Percentiles rank a stretch among this genome's conserved stretches.
phyloP scores from a whole-genome alignment of 64 coral and sea anemone species.

The Anthopleura sola region DNA sequence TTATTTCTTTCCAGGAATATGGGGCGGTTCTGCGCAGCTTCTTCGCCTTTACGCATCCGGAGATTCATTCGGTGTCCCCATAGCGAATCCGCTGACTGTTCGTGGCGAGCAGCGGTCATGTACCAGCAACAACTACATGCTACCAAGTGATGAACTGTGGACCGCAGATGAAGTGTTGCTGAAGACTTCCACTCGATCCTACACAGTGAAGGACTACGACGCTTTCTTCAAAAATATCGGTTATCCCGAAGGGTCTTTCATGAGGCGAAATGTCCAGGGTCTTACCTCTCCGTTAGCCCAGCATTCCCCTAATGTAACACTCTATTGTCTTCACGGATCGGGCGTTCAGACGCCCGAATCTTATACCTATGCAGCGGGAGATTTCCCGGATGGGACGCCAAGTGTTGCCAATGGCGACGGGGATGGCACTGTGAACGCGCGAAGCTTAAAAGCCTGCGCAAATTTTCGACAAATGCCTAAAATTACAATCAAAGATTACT shows the following conservation, averaged over 20 bases:
- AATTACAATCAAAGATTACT: slow-evolving; percentile 44
- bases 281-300: slow-evolving; percentile 43
- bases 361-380: slow-evolving; percentile 43
- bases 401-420: slow-evolving; percentile 57
- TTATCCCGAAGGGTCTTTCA: slow-evolving; percentile 51
- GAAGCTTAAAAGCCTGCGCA: slow-evolving; percentile 60
- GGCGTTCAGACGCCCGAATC: slow-evolving; percentile 41
- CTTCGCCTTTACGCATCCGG: slow-evolving; percentile 63
- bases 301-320: slow-evolving; percentile 61
- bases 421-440: slow-evolving; percentile 65
- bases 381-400: slow-evolving; percentile 65
- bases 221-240: slow-evolving; percentile 75
- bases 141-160: slow-evolving; percentile 83
- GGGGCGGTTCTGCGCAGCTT: slow-evolving; percentile 64
- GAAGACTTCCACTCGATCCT: slow-evolving; percentile 49
- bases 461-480: slow-evolving; percentile 44
- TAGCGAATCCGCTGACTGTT: slow-evolving; percentile 69
- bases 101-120: slow-evolving; percentile 64
- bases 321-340: slow-evolving; percentile 67
- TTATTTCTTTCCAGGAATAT: slow-evolving; percentile 37
- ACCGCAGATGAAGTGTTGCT: slow-evolving; percentile 62
- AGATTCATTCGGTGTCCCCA: slow-evolving; percentile 59
- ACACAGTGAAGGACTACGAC: slow-evolving; percentile 67
- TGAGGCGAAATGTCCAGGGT: slow-evolving; percentile 44
- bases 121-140: slow-evolving; percentile 62